Conservation (phyloP, 2,113 vertebrate species). For the Struthio camelus region DNA sequence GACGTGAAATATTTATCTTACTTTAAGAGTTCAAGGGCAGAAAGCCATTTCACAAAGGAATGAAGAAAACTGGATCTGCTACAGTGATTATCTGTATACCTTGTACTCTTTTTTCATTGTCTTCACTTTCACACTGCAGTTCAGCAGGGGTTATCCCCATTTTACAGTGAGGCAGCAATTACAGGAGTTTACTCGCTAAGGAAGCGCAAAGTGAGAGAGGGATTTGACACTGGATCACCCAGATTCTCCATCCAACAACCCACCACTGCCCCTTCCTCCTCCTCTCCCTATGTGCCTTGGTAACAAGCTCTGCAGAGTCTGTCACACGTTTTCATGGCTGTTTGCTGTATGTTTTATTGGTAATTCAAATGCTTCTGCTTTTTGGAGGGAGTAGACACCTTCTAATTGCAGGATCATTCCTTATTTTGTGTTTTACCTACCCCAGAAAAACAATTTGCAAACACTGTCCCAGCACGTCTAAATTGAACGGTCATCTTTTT, state of each 20-base stretch:
- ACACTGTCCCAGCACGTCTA: background rate
- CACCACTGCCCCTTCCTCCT: background rate
- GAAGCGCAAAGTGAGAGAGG: background rate
- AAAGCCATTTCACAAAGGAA: background rate
- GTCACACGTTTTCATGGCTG: background rate
- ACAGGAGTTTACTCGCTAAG: background rate
- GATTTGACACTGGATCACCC: background rate
- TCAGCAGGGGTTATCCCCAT: background rate
- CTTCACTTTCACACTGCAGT: background rate
- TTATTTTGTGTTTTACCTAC: background rate
- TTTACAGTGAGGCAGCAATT: background rate
- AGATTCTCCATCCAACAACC: background rate
- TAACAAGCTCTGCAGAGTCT: background rate
- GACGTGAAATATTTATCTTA: background rate
- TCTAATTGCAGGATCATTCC: background rate
- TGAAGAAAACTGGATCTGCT: background rate
- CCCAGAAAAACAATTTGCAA: background rate
- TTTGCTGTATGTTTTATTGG: background rate
- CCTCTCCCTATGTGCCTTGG: background rate
- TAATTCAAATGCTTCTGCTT: background rate
- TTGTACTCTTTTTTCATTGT: background rate
- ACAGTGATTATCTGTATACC: rapidly evolving
- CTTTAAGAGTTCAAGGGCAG: background rate
- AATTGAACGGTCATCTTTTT: rapidly evolving
- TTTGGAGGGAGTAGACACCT: background rate